A percentile compares a stretch with the other conserved stretches of the same genome.
Conservation (phyloP, 1,140 invertebrate genomes). For the Venustaconcha ellipsiformis region DNA sequence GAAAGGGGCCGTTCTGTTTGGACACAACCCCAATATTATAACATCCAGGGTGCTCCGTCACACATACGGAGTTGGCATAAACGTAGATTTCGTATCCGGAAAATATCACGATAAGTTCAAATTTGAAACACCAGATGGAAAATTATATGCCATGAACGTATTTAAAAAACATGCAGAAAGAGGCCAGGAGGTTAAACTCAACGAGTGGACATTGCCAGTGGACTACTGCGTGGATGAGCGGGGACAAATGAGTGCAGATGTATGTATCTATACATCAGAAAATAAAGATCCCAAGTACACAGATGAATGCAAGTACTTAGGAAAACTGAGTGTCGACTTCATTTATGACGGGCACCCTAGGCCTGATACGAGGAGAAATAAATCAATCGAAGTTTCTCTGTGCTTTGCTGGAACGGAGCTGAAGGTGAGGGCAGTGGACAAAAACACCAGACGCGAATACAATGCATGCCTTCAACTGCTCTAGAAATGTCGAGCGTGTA, state of each 20-base stretch:
- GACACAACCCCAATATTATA: constrained; percentile 16
- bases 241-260: constrained; percentile 2
- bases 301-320: constrained; percentile 8
- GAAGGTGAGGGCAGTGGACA: constrained; percentile 10
- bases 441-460: constrained; percentile 1
- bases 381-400: constrained; percentile 14
- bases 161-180: constrained; percentile 13
- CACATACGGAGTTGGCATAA: constrained; percentile 14
- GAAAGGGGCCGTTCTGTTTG: constrained; percentile 18
- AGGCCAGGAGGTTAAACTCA: constrained; percentile 20
- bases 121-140: constrained; percentile 12
- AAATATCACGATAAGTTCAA: constrained; percentile 3
- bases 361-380: neutral
- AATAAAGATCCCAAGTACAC: constrained; percentile 15
- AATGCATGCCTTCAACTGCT: constrained; percentile 6
- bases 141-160: constrained; percentile 7
- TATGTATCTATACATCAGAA: constrained; percentile 10
- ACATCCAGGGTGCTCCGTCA: constrained; percentile 11
- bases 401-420: constrained; percentile 23
- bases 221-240: constrained; percentile 13
- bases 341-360: neutral
- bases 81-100: constrained; percentile 6
- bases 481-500: too few species aligned
- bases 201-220: constrained; percentile 9
- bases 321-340: constrained; percentile 13